Base-by-base conservation (phyloP, 1,140 invertebrate species). In the Thaumatotibia leucotreta region DNA sequence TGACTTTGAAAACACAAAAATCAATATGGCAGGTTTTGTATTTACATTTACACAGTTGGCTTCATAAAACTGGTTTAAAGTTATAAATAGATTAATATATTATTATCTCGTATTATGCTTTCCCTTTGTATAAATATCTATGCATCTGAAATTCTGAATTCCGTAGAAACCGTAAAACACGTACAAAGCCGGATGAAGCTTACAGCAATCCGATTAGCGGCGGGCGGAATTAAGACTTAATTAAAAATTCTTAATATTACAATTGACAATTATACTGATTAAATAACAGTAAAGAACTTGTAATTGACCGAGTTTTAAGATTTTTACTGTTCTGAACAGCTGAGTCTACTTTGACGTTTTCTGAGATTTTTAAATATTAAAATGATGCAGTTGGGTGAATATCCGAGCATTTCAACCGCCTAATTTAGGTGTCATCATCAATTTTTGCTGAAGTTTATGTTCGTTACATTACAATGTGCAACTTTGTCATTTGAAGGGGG, bases 171-270 rank as follows among this genome's bases (percentile, higher is more conserved):
- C 24, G 24, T 31, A 58, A 58, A 58, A 58, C 52, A 14, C n/a
- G n/a, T 29, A 58, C 24, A 58, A 58, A 27, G 11, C 52, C 24
- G 23, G n/a, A 14, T 27, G 23, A 27, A 27, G 52, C 23, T 58
- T 58, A 58, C 27, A n/a, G 6, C 52, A 27, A 58, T 58, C 52
- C 52, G 52, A 58, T 58, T 58, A 58, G 23, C 17, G 1, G 52
- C 52, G 11, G 8, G 24, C 52, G 14, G 50, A n/a, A 52, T 24
- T 27, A 52, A 24, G 24, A 58, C 6, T 58, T 27, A 58, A 58
- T 58, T 58, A 58, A 31, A 58, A 58, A 27, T 58, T 23, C 52
- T 58, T 58, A 27, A 27, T 27, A 58, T 58, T 58, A 58, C 39
- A 45, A 45, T 45, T 45, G 39, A 45, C 14, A 45, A 45, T 45